These are phyloP conservation scores for Phalloptychus januarius DNA, from an alignment of 2,797 vertebrate genomes.

Conservation along the genomic window DNA sequence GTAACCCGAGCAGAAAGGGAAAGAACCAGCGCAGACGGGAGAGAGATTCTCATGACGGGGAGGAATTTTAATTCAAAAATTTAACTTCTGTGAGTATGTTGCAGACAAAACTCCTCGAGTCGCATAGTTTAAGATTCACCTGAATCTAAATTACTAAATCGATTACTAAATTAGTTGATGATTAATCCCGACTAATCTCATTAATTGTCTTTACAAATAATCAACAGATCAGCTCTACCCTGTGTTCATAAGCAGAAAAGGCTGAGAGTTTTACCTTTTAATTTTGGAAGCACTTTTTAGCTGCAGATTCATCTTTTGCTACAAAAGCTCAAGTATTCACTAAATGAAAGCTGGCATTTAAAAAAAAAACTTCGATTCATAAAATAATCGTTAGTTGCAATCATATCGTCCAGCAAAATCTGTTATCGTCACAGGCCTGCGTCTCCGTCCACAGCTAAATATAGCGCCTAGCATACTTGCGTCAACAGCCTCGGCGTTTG, in stretches of 20 bases:
- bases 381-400: background rate
- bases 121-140: background rate
- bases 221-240: background rate
- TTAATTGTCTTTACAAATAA: background rate
- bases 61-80: background rate
- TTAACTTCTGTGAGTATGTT: background rate
- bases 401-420: too few species aligned
- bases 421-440: too few species aligned
- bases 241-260: background rate
- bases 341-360: background rate
- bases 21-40: constrained; percentile 4
- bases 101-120: background rate
- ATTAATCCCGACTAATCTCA: too few species aligned
- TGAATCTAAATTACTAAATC: too few species aligned
- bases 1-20: background rate
- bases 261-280: background rate
- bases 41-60: background rate
- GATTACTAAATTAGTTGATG: too few species aligned
- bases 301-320: background rate
- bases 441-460: too few species aligned
- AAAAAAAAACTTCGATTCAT: background rate
- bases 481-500: too few species aligned
- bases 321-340: background rate
- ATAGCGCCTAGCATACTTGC: too few species aligned
- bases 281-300: background rate